Conservation (phyloP, 2,797 vertebrate genomes). For the Dromococcyx pavoninus region DNA sequence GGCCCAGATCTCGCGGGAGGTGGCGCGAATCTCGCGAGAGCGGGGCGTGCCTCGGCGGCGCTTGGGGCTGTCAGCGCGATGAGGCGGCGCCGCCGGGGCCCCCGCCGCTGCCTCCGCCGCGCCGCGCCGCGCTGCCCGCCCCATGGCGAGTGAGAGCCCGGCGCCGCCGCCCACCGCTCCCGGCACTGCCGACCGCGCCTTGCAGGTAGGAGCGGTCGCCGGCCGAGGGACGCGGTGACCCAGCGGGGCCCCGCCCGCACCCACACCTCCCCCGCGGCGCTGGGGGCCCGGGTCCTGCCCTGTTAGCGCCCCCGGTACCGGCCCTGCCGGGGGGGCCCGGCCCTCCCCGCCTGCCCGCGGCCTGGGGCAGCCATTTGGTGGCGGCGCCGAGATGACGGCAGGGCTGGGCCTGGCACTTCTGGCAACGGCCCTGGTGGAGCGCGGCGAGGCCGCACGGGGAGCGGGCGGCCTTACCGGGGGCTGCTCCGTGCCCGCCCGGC, state of each 20-base stretch:
- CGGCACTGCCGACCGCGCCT: not conserved
- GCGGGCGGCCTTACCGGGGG: not conserved
- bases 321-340: not conserved
- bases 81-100: constrained; percentile 74
- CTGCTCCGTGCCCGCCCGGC: not conserved
- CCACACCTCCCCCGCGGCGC: not conserved
- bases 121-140: constrained; percentile 73
- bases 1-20: not conserved
- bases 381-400: constrained; percentile 13
- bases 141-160: constrained; percentile 62
- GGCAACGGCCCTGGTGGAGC: not conserved
- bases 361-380: constrained; percentile 43
- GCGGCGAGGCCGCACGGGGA: too few relatives aligned
- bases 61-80: constrained; percentile 76
- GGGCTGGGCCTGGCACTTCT: not conserved
- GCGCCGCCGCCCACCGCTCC: constrained; percentile 47
- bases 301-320: not conserved
- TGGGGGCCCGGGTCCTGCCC: not conserved
- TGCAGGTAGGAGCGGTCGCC: constrained; percentile 14
- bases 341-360: not conserved
- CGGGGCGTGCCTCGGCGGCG: constrained; percentile 32
- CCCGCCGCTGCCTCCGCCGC: constrained; percentile 65
- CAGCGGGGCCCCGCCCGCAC: not conserved
- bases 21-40: constrained; percentile 44
- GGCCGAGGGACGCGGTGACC: not conserved